phyloP scores from a whole-genome alignment of 2,888 invertebrate species.

The Chloroclysta siterata region DNA sequence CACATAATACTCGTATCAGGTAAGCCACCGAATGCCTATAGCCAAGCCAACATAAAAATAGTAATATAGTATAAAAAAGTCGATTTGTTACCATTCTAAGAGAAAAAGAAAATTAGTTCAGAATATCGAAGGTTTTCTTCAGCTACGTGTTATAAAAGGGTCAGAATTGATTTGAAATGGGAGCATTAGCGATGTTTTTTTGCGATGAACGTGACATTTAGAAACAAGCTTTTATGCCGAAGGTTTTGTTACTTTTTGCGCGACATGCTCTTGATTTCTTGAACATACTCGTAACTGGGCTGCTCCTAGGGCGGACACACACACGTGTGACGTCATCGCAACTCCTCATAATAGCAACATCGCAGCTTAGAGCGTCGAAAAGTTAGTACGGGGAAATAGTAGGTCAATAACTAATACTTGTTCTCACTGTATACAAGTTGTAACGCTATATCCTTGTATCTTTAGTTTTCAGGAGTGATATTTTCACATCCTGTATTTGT shows the following conservation, averaged over 20 bases:
- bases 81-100: background rate
- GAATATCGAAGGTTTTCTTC: conserved; percentile 37
- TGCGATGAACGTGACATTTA: conserved; percentile 31
- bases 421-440: too few species aligned
- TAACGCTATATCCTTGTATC: too few species aligned
- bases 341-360: too few species aligned
- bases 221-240: conserved; percentile 16
- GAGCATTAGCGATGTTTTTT: conserved; percentile 38
- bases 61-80: too few species aligned
- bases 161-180: conserved; percentile 38
- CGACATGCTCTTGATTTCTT: background rate
- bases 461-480: too few species aligned
- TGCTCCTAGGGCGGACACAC: background rate
- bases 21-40: too few species aligned
- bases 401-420: too few species aligned
- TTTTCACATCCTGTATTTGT: conserved; percentile 10
- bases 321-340: background rate
- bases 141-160: conserved; percentile 38
- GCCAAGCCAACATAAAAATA: too few species aligned
- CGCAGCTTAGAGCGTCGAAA: too few species aligned
- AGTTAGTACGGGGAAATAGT: too few species aligned
- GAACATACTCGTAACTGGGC: background rate
- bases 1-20: too few species aligned
- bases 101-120: conserved; percentile 42
- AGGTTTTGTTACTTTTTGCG: conserved; percentile 14